Evolutionary conservation across 2,888 invertebrate species (phyloP), one percentile per base, ranked within the genome.

Genomic region (Drosophila seclusa): DNA sequence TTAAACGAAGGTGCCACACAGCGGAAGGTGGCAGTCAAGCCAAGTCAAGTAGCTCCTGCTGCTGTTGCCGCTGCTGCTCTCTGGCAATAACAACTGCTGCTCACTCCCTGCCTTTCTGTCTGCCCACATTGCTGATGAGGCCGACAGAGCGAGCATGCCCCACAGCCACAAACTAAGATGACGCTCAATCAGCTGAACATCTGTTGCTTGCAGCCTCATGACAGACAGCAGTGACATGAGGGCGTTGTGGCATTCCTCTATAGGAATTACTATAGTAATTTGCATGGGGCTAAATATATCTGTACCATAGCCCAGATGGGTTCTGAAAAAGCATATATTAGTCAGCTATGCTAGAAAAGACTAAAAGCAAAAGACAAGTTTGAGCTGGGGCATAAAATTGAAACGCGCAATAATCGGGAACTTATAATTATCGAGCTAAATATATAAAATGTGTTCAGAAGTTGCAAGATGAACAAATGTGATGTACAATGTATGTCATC

Each of bases 121-220:
- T 59, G 64, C 38, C 55, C 62, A 50, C 31, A 50, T 40, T 34
- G 68, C 67, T 75, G 80, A 82, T 80, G 87, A 75, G 74, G 49
- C 76, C 67, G 78, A 74, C 78, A 82, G 80, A 76, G 76, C 82
- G 76, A 45, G 24, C 24, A 16, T 75, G 78, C 73, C 70, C 68
- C 71, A 64, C 75, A 73, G 81, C 74, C 73, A 65, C 74, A 82
- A 64, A 63, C 73, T 78, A 64, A 75, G 70, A 75, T 75, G 78
- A 73, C 67, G 88, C 68, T 83, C 82, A 88, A 86, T 85, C 88
- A 82, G 80, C 63, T 61, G 57, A 74, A 83, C 87, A 87, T 83
- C 79, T 84, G 84, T 76, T 82, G 82, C 76, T 68, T 59, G 65
- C 64, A 59, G 73, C 68, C 65, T 61, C 73, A 68, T 63, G 82